A percentile compares a stretch with the other conserved stretches of the same genome.
These are phyloP conservation scores for Zosterops hypoxanthus DNA, from an alignment of 2,113 vertebrate species.

Conservation along the genomic window DNA sequence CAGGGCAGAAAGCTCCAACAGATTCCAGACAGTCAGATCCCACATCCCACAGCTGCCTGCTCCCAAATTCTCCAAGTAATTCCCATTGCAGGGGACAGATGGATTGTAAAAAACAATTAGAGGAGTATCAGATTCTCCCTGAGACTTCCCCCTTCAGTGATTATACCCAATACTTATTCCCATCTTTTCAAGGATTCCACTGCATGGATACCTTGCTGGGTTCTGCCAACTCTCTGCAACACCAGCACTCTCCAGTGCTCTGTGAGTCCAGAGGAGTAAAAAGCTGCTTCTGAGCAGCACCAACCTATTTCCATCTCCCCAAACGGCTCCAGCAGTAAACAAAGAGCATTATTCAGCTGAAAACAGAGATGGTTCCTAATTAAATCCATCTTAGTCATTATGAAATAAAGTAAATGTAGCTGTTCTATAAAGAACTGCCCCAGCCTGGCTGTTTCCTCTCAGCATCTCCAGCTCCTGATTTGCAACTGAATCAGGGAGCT, in stretches of 20 bases:
- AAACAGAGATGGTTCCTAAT: slow-evolving; percentile 7
- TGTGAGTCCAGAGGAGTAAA: not conserved
- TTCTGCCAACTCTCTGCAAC: not conserved
- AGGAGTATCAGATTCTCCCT: not conserved
- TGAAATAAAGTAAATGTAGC: not conserved
- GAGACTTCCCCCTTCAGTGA: not conserved
- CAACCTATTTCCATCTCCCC: slow-evolving; percentile 3
- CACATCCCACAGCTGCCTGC: not conserved
- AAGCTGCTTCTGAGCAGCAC: not conserved
- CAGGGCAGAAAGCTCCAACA: not conserved
- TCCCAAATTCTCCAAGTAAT: not conserved
- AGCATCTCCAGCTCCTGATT: not conserved
- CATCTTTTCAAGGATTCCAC: not conserved
- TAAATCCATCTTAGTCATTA: not conserved
- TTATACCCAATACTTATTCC: not conserved
- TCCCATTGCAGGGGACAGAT: not conserved
- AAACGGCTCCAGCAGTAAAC: not conserved
- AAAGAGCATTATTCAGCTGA: slow-evolving; percentile 31
- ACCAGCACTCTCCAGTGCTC: not conserved
- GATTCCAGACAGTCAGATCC: slow-evolving; percentile 1
- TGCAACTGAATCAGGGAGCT: not conserved
- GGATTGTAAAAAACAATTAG: not conserved
- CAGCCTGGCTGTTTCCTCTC: not conserved
- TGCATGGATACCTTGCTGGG: not conserved
- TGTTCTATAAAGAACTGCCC: not conserved